phyloP scores from a whole-genome alignment of 1,140 invertebrate species.

The Cepaea nemoralis region DNA sequence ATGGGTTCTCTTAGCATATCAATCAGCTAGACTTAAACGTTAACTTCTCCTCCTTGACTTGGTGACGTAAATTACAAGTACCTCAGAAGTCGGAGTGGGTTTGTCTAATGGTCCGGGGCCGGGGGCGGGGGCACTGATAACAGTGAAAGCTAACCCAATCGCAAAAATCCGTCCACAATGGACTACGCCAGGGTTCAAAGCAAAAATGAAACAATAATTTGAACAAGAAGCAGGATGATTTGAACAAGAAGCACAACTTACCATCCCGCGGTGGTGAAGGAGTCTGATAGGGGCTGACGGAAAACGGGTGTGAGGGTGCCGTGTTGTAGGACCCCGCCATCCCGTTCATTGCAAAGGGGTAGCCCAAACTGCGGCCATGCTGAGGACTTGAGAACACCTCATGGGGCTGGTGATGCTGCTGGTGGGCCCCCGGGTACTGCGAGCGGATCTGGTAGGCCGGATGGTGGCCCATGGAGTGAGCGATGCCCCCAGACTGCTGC shows the following conservation, averaged over 20 bases:
- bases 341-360: constrained; percentile 38
- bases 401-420: constrained; percentile 33
- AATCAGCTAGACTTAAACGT: no score
- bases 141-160: no score
- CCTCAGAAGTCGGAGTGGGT: no score
- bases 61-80: no score
- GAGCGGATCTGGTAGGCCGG: constrained; percentile 41
- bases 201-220: no score
- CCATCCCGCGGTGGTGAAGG: constrained; percentile 37
- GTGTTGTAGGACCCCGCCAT: constrained; percentile 28
- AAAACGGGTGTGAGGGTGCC: constrained; percentile 17
- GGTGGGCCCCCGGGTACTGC: constrained; percentile 20
- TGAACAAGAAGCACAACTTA: constrained; percentile 2
- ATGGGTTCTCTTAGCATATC: no score
- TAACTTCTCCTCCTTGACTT: no score
- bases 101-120: no score
- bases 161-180: no score
- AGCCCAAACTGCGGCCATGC: constrained; percentile 25
- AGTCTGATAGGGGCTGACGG: constrained; percentile 41
- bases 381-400: constrained; percentile 32
- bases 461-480: constrained; percentile 33
- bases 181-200: no score
- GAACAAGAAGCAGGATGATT: no score
- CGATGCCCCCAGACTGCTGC: constrained; percentile 25
- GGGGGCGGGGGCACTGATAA: no score